phyloP scores from a whole-genome alignment of 2,797 vertebrate genomes.

The Aulostomus chinensis region DNA sequence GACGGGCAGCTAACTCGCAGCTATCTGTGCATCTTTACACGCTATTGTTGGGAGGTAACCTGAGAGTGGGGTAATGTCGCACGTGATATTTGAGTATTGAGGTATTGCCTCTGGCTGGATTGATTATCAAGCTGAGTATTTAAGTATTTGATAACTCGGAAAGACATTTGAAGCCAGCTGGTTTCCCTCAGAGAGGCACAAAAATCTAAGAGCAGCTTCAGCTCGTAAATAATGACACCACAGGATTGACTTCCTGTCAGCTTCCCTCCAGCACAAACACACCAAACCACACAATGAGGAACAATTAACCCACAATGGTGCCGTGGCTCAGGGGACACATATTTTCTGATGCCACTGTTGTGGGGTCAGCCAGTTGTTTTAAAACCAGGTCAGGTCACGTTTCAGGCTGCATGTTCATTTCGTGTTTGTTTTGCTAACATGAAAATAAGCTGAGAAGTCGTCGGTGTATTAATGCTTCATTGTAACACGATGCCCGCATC shows the following conservation, averaged over 20 bases:
- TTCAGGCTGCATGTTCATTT: slow-evolving; percentile 4
- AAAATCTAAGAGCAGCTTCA: slow-evolving; percentile 30
- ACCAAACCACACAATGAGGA: slow-evolving; percentile 43
- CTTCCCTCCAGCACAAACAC: slow-evolving; percentile 30
- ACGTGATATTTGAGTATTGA: too few relatives aligned
- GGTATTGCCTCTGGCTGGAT: neutral
- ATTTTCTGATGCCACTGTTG: slow-evolving; percentile 15
- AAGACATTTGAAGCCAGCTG: slow-evolving; percentile 25
- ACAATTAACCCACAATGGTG: slow-evolving; percentile 31
- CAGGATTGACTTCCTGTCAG: slow-evolving; percentile 56
- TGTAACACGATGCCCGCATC: slow-evolving; percentile 16
- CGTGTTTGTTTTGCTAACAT: neutral
- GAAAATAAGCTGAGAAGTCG: slow-evolving; percentile 19
- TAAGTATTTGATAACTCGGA: too few relatives aligned
- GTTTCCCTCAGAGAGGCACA: slow-evolving; percentile 13
- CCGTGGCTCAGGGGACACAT: slow-evolving; percentile 34
- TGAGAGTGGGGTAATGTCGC: too few relatives aligned
- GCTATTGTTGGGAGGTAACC: too few relatives aligned
- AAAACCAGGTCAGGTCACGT: slow-evolving; percentile 43
- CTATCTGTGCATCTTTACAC: too few relatives aligned
- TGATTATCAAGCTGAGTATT: too few relatives aligned
- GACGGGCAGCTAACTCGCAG: too few relatives aligned
- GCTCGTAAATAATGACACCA: slow-evolving; percentile 44
- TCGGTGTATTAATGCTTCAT: neutral
- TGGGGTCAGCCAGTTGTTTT: slow-evolving; percentile 32